phyloP scores from a whole-genome alignment of 2,113 vertebrate genomes.

The Bubo scandiacus region DNA sequence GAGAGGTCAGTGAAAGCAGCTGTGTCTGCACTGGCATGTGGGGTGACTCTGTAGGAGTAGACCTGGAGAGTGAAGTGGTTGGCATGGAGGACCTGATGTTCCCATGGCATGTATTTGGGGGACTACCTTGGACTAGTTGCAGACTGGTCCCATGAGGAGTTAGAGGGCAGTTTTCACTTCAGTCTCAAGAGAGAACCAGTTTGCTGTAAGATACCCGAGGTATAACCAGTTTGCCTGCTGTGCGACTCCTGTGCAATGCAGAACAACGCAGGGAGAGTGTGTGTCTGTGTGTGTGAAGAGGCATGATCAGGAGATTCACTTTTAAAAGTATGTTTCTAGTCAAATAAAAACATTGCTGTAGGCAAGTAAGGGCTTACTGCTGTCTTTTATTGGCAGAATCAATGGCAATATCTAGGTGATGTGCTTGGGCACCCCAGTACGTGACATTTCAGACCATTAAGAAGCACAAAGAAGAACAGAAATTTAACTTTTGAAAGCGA shows the following conservation, averaged over 20 bases:
- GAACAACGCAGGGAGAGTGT: background rate
- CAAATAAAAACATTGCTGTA: background rate
- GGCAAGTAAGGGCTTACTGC: background rate
- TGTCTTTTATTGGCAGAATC: background rate
- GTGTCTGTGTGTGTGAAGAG: background rate
- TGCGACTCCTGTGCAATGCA: background rate
- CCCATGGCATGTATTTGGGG: background rate
- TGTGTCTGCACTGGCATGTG: fast-evolving
- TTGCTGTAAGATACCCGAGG: background rate
- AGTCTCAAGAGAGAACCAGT: background rate
- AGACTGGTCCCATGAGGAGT: background rate
- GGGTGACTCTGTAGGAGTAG: background rate
- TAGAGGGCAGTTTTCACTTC: background rate
- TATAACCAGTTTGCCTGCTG: background rate
- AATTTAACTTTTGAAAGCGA: background rate
- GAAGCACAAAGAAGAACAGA: background rate
- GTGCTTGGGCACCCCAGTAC: background rate
- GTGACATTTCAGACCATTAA: background rate
- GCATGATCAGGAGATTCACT: background rate
- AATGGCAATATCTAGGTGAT: background rate
- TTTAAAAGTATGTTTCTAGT: background rate
- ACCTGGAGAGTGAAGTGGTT: background rate
- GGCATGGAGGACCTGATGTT: background rate
- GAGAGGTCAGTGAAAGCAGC: background rate
- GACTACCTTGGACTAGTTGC: background rate